Evolutionary conservation across 2,888 invertebrate species (phyloP), one percentile per base, ranked within the genome.

Genomic region (Drosophila putrida): DNA sequence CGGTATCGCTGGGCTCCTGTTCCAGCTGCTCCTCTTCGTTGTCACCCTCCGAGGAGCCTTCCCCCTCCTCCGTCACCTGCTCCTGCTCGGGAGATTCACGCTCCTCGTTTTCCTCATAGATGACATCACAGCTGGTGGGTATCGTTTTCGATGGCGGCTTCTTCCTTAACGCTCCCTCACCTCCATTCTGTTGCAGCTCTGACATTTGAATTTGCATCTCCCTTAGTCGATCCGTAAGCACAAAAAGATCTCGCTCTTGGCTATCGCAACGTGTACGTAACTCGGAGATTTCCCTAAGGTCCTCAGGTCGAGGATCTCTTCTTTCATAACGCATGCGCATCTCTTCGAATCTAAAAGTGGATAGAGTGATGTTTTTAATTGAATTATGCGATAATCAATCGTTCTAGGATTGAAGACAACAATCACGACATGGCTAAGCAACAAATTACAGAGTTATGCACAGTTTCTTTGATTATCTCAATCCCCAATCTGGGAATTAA

Each of bases 291-390:
- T 93, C 93, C 60, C 93, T 93, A 33, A 94, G 75, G 83, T 94
- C 94, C 90, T 94, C 94, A 9, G 93, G 91, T 2, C 94, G 92
- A 1, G 94, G 94, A 88, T 94, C 94, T 10, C 94, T 92, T 44
- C 94, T 90, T 85, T 94, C 94, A 67, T 94, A 94, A 25, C 94
- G 92, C 90, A 93, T 93, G 62, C 94, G 93, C 88, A 94, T 94
- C 90, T 94, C 94, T 84, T 94, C 94, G 77, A 94, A 94, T 75
- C 94, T 94, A 61, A 10, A 71, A 75, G 3, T 6, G 28, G 9
- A 38, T 5, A 28, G 1, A 4, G 13, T 27, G n/a, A 0, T 0
- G 20, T 11, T 36, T 11, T 36, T 27, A 36, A 8, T 13, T 8
- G 4, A 1, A 27, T 1, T 13, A 10, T 10, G 1, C 4, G 25